These are phyloP conservation scores for Pandion haliaetus DNA, from an alignment of 2,113 vertebrate genomes.

Conservation along the genomic window DNA sequence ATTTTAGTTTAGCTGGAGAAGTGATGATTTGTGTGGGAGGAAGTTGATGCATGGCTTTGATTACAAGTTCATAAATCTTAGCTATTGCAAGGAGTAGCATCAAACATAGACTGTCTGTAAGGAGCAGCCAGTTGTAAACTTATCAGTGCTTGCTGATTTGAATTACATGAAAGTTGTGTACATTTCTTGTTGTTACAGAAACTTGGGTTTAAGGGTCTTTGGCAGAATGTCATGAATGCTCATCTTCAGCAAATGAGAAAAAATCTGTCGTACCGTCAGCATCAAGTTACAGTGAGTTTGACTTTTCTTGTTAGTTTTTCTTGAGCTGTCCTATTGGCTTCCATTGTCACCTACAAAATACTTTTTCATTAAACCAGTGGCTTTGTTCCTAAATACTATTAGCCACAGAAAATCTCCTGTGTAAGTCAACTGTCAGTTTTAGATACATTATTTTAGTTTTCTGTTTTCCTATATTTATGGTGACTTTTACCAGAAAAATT, in stretches of 20 bases:
- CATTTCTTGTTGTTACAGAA: conserved; percentile 61
- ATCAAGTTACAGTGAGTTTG: conserved; percentile 55
- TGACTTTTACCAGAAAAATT: not conserved
- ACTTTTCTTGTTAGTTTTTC: not conserved
- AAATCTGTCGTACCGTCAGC: conserved; percentile 78
- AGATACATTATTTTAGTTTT: not conserved
- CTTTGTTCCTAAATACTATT: not conserved
- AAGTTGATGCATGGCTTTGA: not conserved
- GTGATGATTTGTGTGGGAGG: not conserved
- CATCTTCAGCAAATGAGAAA: conserved; percentile 72
- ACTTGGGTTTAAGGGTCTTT: conserved; percentile 73
- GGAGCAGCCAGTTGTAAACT: not conserved
- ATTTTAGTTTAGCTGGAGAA: not conserved
- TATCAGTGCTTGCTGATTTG: not conserved
- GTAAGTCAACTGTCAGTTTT: not conserved
- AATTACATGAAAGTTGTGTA: not conserved
- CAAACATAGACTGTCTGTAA: not conserved
- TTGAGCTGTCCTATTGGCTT: not conserved
- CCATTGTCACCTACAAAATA: not conserved
- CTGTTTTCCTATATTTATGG: not conserved
- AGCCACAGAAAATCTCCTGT: not conserved
- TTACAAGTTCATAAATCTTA: not conserved
- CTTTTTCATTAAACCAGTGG: not conserved
- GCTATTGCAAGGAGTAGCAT: not conserved
- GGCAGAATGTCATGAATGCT: conserved; percentile 56